Percentiles rank a stretch among this genome's conserved stretches.
Conservation (phyloP, 2,888 invertebrate genomes). For the Melieria crassipennis region DNA sequence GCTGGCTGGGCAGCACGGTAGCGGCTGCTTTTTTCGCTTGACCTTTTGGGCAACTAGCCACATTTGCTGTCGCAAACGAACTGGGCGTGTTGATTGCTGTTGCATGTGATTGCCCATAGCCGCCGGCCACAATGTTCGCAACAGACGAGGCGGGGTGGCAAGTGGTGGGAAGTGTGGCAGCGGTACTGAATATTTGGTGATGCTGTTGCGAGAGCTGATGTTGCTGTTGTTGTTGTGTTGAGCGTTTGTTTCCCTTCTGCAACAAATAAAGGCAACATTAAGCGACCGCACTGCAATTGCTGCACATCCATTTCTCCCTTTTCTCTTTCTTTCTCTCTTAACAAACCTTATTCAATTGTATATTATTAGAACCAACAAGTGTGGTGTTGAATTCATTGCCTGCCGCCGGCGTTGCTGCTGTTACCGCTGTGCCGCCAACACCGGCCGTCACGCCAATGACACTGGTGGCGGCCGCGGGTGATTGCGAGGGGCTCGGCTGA, state of each 20-base stretch:
- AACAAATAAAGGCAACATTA: slow-evolving; percentile 13
- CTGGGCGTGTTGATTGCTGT: slow-evolving; percentile 62
- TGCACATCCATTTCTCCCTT: not conserved
- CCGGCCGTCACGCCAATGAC: slow-evolving; percentile 64
- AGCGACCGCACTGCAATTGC: no score
- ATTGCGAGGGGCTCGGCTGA: slow-evolving; percentile 67
- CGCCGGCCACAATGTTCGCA: slow-evolving; percentile 55
- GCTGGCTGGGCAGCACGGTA: slow-evolving; percentile 45
- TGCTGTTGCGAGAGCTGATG: slow-evolving; percentile 48
- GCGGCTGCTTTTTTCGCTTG: slow-evolving; percentile 64
- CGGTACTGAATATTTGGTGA: slow-evolving; percentile 60
- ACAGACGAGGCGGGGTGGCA: slow-evolving; percentile 46
- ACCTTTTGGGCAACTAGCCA: slow-evolving; percentile 66
- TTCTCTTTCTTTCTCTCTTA: not conserved
- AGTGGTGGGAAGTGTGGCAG: slow-evolving; percentile 43
- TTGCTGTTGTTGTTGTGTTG: slow-evolving; percentile 48
- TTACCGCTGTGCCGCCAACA: slow-evolving; percentile 46
- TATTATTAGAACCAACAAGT: slow-evolving; percentile 66
- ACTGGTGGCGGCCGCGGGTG: slow-evolving; percentile 65
- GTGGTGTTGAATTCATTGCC: slow-evolving; percentile 67
- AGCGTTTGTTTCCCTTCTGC: slow-evolving; percentile 62
- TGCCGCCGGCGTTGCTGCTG: slow-evolving; percentile 49
- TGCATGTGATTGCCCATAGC: slow-evolving; percentile 65
- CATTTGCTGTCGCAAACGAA: slow-evolving; percentile 65
- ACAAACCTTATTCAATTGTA: slow-evolving; percentile 65